phyloP scores from a whole-genome alignment of 1,140 invertebrate genomes.

The Trichonephila inaurata region DNA sequence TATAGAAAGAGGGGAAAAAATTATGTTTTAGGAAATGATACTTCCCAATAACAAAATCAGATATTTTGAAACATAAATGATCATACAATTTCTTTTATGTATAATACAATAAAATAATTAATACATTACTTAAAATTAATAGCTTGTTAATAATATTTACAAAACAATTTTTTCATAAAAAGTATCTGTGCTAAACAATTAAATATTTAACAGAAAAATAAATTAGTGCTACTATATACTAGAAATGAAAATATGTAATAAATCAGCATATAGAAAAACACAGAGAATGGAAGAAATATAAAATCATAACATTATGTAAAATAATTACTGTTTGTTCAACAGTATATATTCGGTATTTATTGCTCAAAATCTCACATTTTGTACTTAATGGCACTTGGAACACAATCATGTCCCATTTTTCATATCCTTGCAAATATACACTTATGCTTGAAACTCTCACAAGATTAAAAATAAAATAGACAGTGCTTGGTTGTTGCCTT shows the following conservation, averaged over 20 bases:
- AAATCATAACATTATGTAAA: neutral
- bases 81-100: no score
- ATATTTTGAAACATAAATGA: no score
- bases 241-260: neutral
- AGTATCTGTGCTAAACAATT: neutral
- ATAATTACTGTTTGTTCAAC: neutral
- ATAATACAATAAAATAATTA: no score
- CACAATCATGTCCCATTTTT: conserved; percentile 29
- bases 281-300: neutral
- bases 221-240: neutral
- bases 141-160: neutral
- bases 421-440: conserved; percentile 33
- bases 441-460: neutral
- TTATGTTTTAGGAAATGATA: no score
- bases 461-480: conserved; percentile 22
- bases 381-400: conserved; percentile 64
- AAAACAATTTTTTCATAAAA: neutral
- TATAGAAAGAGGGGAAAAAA: no score
- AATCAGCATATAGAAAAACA: neutral
- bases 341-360: conserved; percentile 45
- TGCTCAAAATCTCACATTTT: conserved; percentile 70
- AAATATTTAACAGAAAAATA: neutral
- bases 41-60: no score
- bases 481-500: conserved; percentile 34
- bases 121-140: no score